Percentiles rank a stretch among this genome's conserved stretches.
These are phyloP conservation scores for Xestia sexstrigata DNA, from an alignment of 2,888 invertebrate species.

Conservation along the genomic window DNA sequence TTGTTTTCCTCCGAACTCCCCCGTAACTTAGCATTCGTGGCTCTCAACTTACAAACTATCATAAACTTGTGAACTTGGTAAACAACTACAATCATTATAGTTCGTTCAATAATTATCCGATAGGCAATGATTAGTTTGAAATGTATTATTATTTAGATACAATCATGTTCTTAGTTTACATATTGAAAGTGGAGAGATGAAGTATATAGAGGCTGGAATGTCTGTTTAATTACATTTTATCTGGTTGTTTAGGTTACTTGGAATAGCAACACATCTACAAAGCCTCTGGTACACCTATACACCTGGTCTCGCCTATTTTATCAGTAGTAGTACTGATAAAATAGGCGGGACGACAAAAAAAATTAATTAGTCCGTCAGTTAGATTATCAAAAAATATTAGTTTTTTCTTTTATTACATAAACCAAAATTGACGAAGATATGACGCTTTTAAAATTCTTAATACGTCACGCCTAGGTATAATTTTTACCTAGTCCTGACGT, in stretches of 20 bases:
- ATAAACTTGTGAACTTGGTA: constrained; percentile 40
- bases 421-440: no score
- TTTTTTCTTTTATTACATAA: no score
- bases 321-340: not conserved
- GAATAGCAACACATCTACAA: not conserved
- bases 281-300: not conserved
- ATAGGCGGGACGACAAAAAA: no score
- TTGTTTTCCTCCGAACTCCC: constrained; percentile 54
- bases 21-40: constrained; percentile 45
- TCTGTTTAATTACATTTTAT: not conserved
- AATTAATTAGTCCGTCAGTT: no score
- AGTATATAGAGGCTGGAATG: not conserved
- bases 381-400: no score
- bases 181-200: not conserved
- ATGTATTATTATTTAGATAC: constrained; percentile 11
- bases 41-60: constrained; percentile 42
- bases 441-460: no score
- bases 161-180: constrained; percentile 8
- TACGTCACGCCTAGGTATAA: no score
- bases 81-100: constrained; percentile 40
- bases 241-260: not conserved
- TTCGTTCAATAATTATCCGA: constrained; percentile 31
- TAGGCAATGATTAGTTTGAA: constrained; percentile 26
- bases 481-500: no score
- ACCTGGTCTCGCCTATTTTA: no score